Base-by-base conservation (phyloP, 2,888 invertebrate species). In the Drosophila paranaensis region DNA sequence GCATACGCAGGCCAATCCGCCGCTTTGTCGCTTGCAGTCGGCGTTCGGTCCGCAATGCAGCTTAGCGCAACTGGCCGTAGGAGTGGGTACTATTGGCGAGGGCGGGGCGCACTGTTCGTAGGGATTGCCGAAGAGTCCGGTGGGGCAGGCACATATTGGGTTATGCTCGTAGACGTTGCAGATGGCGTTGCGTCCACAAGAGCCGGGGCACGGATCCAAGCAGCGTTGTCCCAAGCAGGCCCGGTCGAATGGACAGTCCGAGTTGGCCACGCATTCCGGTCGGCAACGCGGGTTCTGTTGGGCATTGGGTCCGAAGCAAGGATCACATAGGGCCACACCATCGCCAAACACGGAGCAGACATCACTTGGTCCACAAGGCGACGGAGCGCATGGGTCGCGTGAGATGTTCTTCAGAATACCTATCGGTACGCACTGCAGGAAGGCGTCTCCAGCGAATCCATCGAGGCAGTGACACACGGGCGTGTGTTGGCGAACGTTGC, bases 261-360 rank as follows among this genome's bases (percentile, higher is more conserved):
- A 95, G 89, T 95, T 96, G 16, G 95, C 94, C 56, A 97, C 93
- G 93, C 97, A 97, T 93, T 97, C 97, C 39, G 97, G 97, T 89
- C 96, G 94, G 82, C 97, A 97, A 39, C 94, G 94, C 33, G 96
- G 95, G 92, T 96, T 95, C 78, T 95, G 95, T 50, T 94, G 93
- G 42, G 95, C 94, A 78, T 95, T 94, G 1, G 95, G 94, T 48
- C 95, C 95, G 81, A 94, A 93, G 90, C 97, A 97, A n/a, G 95
- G 94, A 91, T 96, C 95, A 90, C 97, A 96, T 85, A 97, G 94
- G 2, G 97, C 97, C 45, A 96, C 95, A 89, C 96, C 95, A 86
- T 95, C 95, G 42, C 95, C 95, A 88, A 95, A 96, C 2, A 95
- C 94, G 63, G 95, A 95, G 88, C 97, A 97, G 40, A 94, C 93